Evolutionary conservation across 2,888 invertebrate species (phyloP).

Genomic region (Allophyes oxyacanthae): DNA sequence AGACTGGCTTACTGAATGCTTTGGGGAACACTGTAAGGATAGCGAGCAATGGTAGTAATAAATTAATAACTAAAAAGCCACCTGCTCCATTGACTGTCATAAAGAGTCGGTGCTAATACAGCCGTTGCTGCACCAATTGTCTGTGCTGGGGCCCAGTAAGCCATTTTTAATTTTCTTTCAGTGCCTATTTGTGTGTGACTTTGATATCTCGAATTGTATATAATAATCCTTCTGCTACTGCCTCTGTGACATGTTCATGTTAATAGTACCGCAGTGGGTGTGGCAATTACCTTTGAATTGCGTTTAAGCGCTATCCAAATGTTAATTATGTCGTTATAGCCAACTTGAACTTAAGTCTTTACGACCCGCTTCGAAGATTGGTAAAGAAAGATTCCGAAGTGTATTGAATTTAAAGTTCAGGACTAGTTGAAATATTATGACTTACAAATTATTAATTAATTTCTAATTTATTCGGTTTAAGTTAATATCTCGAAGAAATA

Average conservation of each 20-base stretch:
- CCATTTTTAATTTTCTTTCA: too few species aligned
- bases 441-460: conserved; percentile 14
- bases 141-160: too few species aligned
- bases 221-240: conserved; percentile 25
- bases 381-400: conserved; percentile 38
- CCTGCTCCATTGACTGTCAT: too few species aligned
- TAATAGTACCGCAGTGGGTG: conserved; percentile 38
- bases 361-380: conserved; percentile 42
- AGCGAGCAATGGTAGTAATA: too few species aligned
- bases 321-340: conserved; percentile 53
- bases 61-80: too few species aligned
- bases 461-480: too few species aligned
- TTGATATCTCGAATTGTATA: too few species aligned
- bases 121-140: too few species aligned
- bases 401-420: conserved; percentile 50
- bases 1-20: too few species aligned
- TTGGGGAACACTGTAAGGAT: too few species aligned
- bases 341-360: conserved; percentile 44
- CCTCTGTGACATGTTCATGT: conserved; percentile 9
- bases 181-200: too few species aligned
- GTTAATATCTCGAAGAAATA: conserved; percentile 22
- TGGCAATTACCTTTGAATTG: conserved; percentile 51
- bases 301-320: conserved; percentile 45
- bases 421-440: conserved; percentile 27
- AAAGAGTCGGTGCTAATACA: too few species aligned